These are phyloP conservation scores for Micromys minutus DNA, from an alignment of 2,113 vertebrate species.

Conservation along the genomic window DNA sequence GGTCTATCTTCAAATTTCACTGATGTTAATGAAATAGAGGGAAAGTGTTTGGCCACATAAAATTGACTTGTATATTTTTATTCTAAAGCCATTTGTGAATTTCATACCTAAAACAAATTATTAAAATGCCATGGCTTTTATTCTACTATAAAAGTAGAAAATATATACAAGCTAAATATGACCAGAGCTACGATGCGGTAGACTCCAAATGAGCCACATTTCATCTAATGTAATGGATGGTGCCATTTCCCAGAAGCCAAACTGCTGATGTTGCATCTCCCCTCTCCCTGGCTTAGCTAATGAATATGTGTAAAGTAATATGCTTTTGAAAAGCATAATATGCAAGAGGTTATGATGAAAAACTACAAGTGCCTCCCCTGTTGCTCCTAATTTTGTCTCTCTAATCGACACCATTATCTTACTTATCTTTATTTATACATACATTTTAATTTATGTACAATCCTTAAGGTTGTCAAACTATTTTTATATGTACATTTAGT, in stretches of 20 bases:
- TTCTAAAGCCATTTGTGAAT: slow-evolving; percentile 50
- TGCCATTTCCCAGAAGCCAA: slow-evolving; percentile 43
- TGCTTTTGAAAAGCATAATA: slow-evolving; percentile 26
- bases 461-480: background rate
- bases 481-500: slow-evolving; percentile 7
- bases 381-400: slow-evolving; percentile 15
- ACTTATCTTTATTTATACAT: background rate
- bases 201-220: slow-evolving; percentile 54
- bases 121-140: slow-evolving; percentile 49
- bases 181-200: slow-evolving; percentile 12
- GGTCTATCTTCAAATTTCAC: slow-evolving; percentile 42
- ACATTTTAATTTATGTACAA: background rate
- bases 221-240: slow-evolving; percentile 49
- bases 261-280: slow-evolving; percentile 22
- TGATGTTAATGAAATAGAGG: background rate
- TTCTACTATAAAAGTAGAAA: slow-evolving; percentile 55
- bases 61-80: slow-evolving; percentile 53
- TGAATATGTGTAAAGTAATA: slow-evolving; percentile 47
- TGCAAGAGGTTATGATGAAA: background rate
- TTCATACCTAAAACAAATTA: background rate
- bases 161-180: slow-evolving; percentile 55
- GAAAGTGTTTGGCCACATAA: slow-evolving; percentile 12
- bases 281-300: slow-evolving; percentile 32
- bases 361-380: background rate
- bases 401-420: background rate